Conservation (phyloP, 2,797 vertebrate genomes). For the Enteromius unitaeniatus region DNA sequence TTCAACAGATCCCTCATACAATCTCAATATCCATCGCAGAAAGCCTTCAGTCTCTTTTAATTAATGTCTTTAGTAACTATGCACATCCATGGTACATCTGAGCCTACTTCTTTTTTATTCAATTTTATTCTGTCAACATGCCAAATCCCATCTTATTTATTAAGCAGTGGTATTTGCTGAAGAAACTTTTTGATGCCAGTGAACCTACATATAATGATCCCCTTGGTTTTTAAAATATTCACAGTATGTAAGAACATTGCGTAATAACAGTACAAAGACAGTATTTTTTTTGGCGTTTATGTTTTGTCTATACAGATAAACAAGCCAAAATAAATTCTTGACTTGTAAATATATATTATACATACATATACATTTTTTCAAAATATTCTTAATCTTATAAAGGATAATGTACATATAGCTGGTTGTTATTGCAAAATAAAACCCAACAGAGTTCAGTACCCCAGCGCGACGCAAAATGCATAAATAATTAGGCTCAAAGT, state of each 20-base stretch:
- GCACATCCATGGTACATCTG: neutral
- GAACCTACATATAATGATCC: neutral
- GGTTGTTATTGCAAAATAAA: neutral
- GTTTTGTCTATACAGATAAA: neutral
- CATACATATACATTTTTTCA: too few species aligned
- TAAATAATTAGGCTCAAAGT: neutral
- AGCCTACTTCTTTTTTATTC: neutral
- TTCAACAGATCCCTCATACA: slow-evolving; percentile 20
- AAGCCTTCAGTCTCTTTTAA: neutral
- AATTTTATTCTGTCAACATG: neutral
- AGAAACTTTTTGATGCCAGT: neutral
- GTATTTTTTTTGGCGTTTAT: neutral
- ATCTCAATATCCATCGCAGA: slow-evolving; percentile 12
- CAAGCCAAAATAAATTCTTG: neutral
- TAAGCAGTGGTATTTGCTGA: neutral
- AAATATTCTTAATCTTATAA: neutral
- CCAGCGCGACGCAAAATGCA: neutral
- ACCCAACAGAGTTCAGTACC: neutral
- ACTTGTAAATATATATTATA: neutral
- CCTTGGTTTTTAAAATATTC: neutral
- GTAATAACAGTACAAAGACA: neutral
- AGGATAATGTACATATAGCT: neutral
- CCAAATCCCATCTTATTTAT: neutral
- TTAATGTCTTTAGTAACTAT: slow-evolving; percentile 12
- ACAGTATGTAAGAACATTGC: neutral